Evolutionary conservation across 1,140 invertebrate genomes (phyloP), one percentile per base, ranked within the genome.

Genomic region (Drosophila melanica): DNA sequence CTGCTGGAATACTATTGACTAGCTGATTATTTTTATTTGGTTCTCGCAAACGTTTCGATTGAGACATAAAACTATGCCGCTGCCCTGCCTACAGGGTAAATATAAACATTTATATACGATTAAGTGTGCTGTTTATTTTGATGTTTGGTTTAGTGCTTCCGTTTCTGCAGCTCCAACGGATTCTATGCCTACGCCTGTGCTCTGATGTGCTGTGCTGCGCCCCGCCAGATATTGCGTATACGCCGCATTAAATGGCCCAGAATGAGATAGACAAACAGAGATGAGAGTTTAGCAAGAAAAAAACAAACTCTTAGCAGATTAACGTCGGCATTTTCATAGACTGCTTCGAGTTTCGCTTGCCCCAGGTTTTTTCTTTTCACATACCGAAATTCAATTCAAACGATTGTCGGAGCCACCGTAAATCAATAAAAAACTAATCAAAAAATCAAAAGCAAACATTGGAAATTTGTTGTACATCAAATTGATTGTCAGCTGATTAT

Each of bases 21-120:
- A 70, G 82, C 78, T 86, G 84, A 89, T 89, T 89, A 89, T 89
- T 89, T 89, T 89, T 89, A 89, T 89, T 89, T 89, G 79, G 50
- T 48, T 55, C 64, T 42, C 51, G 69, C 77, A 72, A 89, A 84
- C 74, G 80, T 62, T 75, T 89, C 77, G 69, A 80, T 80, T 80
- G 84, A 90, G 84, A 80, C 74, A 89, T 89, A 89, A 89, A 89
- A 89, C 84, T 89, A 89, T 89, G 80, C 68, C 84, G 37, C 48
- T 75, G 53, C 57, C 68, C 45, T 35, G 69, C 63, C 69, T 59
- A 53, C 39, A 47, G 50, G 74, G 78, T 59, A 75, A 75, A 72
- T 76, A 89, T 87, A 89, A 90, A 89, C 84, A 87, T 87, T 84
- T 89, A 84, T 79, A 78, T 77, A 89, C 84, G 79, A 89, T 89